phyloP scores from a whole-genome alignment of 2,113 vertebrate species.

The Leiothrix lutea region DNA sequence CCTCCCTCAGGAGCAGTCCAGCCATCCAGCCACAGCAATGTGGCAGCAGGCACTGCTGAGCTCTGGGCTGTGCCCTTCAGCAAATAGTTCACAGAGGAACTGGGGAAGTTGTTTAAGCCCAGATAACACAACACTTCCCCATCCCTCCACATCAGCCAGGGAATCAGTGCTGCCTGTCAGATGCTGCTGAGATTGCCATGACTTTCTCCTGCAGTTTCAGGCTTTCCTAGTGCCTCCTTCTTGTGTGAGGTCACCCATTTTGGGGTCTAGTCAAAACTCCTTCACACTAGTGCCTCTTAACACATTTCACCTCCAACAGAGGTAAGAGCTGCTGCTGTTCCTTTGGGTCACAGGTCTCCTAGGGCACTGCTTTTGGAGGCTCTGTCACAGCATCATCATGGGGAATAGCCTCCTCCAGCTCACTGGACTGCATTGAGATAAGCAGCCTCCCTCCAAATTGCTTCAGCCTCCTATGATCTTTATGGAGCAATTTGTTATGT shows the following conservation, averaged over 20 bases:
- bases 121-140: background rate
- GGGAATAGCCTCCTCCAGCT: background rate
- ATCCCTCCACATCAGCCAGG: background rate
- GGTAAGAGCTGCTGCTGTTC: background rate
- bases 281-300: background rate
- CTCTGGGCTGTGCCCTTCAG: background rate
- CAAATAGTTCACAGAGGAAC: background rate
- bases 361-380: background rate
- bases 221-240: background rate
- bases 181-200: background rate
- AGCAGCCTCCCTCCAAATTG: background rate
- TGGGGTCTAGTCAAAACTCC: background rate
- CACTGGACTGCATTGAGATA: background rate
- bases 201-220: background rate
- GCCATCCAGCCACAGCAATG: background rate
- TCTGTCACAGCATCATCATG: accelerated
- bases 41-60: background rate
- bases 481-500: background rate
- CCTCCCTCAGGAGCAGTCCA: background rate
- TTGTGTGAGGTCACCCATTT: background rate
- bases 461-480: background rate
- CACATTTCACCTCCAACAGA: background rate
- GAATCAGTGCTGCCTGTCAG: background rate
- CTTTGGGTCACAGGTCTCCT: background rate
- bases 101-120: background rate